These are phyloP conservation scores for Phylloscopus trochiloides DNA, from an alignment of 2,113 vertebrate genomes.

Conservation along the genomic window DNA sequence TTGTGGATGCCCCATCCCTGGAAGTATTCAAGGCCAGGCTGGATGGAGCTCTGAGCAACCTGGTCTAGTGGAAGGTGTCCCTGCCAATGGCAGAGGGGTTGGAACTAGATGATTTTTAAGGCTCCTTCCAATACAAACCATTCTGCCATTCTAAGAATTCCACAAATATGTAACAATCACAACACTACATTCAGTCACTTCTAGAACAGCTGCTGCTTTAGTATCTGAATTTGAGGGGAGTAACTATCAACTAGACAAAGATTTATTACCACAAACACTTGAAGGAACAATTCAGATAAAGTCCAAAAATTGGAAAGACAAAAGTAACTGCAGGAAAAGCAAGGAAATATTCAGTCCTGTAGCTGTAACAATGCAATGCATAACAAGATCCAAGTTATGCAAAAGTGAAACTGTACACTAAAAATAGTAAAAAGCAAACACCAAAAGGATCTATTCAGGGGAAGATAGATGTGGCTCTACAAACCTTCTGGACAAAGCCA, in stretches of 20 bases:
- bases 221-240: not conserved
- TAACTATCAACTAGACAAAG: not conserved
- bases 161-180: fast-evolving
- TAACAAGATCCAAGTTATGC: not conserved
- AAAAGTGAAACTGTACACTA: not conserved
- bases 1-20: fast-evolving
- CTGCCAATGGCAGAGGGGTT: not conserved
- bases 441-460: not conserved
- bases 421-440: not conserved
- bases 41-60: not conserved
- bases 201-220: not conserved
- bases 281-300: not conserved
- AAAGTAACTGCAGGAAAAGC: not conserved
- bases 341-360: not conserved
- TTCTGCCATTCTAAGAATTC: not conserved
- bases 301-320: not conserved
- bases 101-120: not conserved
- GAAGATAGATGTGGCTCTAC: not conserved
- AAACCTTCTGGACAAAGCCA: not conserved
- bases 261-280: not conserved
- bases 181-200: not conserved
- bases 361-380: not conserved
- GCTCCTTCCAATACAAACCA: not conserved
- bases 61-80: not conserved
- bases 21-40: not conserved